Base-by-base conservation (phyloP, 2,797 vertebrate genomes). In the Hoplostethus mediterraneus region DNA sequence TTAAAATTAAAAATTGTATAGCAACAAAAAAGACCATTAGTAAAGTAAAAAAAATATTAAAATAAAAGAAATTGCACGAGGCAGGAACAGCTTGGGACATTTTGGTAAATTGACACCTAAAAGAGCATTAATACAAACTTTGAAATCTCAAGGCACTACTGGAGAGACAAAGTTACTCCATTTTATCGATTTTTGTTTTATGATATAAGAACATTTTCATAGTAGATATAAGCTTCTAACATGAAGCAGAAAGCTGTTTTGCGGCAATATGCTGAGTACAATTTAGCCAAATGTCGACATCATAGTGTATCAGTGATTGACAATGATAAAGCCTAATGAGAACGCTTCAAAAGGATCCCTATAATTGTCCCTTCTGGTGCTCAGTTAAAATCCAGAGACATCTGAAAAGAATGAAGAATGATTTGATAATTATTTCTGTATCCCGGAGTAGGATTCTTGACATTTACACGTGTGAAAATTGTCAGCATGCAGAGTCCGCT, bases 401-500 rank as follows among this genome's bases (percentile, higher is more conserved):
- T 69, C 40, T 71, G 56, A 70, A 75, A 79, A 33, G 2, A 60
- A 72, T 63, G 42, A 75, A 60, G 48, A 71, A 28, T 28, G 28
- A 28, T 28, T 28, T 28, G 28, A 28, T 28, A 54, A 72, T 68
- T 68, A 55, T 63, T 63, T 58, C 57, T 67, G 53, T 45, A 44
- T 11, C 53, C 57, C 38, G 14, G 48, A 44, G 57, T 48, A 64
- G 53, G 53, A n/a, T 6, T 60, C 56, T 70, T 74, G 67, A 70
- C 71, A 74, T 53, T 56, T 65, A 70, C 66, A 66, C 66, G 73
- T 78, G 59, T 63, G 53, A 73, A 56, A 73, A 48, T 38, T 59
- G 64, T 68, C 64, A 58, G 66, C 47, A 31, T 58, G 54, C 28
- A 30, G 33, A 44, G 57, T 51, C 48, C 55, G 42, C 25, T 33